Evolutionary conservation across 1,140 invertebrate genomes (phyloP), one percentile per base, ranked within the genome.

Genomic region (Lepidurus arcticus): DNA sequence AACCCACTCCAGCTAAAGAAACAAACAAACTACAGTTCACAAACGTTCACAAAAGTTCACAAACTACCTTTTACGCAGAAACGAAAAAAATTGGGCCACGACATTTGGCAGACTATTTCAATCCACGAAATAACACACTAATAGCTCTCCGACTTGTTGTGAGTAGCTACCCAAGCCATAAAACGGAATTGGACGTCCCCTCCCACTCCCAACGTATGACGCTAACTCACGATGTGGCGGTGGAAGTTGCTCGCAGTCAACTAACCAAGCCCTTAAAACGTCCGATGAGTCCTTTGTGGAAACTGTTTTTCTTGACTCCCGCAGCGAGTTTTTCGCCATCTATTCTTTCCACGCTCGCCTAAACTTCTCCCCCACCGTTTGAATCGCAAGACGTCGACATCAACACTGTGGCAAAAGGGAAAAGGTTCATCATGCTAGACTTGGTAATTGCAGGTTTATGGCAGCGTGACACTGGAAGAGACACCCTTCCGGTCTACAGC

Each of bases 401-500:
- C 53, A 65, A 65, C 53, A 65, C 53, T 65, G 21, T 34, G 34
- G 34, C 34, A 65, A 65, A 65, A 65, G 53, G 53, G 53, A 21
- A 65, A 65, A 65, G 53, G 53, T 65, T 65, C 53, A 65, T 65
- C 53, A 65, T 65, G 53, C 53, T 65, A 65, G 53, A 65, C 53
- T 65, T 65, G 53, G 53, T 65, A 65, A 65, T 65, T 65, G 53
- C 53, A 65, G 53, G 53, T 65, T 65, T 65, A 65, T 65, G 53
- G 53, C 53, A 65, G 53, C 53, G 53, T 65, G 53, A 65, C 53
- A 65, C 53, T 65, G 53, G 53, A 65, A 65, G 53, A 65, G 53
- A 65, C 53, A 65, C 53, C 53, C 53, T 65, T 65, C 53, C 53
- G 53, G 53, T 65, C 53, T 65, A n/a, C 10, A n/a, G 13, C 53